Base-by-base conservation (phyloP, 53 echinoderm and acorn worm species). In the Holothuria leucospilota region DNA sequence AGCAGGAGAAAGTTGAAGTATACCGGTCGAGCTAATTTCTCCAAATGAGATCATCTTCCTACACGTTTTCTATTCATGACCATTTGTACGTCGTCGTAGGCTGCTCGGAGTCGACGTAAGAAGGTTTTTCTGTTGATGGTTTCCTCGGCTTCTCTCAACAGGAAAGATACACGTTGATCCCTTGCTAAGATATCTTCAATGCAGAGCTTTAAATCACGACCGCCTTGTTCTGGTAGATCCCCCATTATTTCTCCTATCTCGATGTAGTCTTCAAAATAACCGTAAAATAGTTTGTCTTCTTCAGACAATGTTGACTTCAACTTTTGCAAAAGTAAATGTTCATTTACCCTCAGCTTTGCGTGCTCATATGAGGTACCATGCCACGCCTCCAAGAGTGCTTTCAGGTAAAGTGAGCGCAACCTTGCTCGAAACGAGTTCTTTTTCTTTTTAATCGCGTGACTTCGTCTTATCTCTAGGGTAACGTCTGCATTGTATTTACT, bases 141-240 rank as follows among this genome's bases (percentile, higher is more conserved):
- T 64, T 64, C 64, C 64, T 64, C 64, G 2, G 64, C 64, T 64
- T 64, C 64, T 64, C 64, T 64, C 64, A 64, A 64, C 11, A 14
- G 64, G 64, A 4, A 64, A 10, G 64, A 64, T 64, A 64, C 27
- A 23, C 64, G 64, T 5, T 18, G 64, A 64, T 64, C 13, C 64
- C 64, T 64, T 2, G 64, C 64, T 64, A 64, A 25, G 64, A 64
- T 64, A 64, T 64, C 64, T 64, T 64, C 64, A 64, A 64, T 27
- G 64, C 24, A 23, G 64, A 27, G 24, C 13, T 64, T 64, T 64
- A 64, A 23, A 64, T 10, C 27, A 27, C 23, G 27, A 64, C 64
- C 8, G 64, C 8, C 64, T 64, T 27, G 24, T 64, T 64, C 64
- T 64, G 13, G 64, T 64, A 64, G 64, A 64, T 64, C 64, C 5